Evolutionary conservation across 2,113 vertebrate genomes (phyloP), one percentile per base, ranked within the genome.

Genomic region (Leucopsar rothschildi): DNA sequence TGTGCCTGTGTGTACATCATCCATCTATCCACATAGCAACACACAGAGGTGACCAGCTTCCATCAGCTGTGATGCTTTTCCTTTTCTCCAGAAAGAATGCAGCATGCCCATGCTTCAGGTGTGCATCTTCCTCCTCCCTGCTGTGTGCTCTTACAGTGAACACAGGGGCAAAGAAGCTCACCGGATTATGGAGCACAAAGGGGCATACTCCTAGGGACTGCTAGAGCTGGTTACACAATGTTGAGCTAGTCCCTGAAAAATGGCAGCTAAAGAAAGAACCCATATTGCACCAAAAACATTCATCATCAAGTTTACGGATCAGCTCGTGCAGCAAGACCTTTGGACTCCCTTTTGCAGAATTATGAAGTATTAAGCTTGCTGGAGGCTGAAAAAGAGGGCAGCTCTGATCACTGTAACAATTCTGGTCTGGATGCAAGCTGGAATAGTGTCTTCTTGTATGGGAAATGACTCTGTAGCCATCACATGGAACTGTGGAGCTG

Each of bases 31-130:
- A 31, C 1, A 3, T 0, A 68, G 73, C 39, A 70, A 55, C 40
- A 59, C 0, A 0, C 39, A 71, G 39, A 63, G 31, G 39, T 50
- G 28, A 60, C 24, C 0, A 0, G 11, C 9, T 64, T 59, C 35
- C 53, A 42, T 45, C 61, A 86, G 35, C 55, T 44, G 61, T 11
- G 47, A 31, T 20, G 22, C 24, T 73, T 10, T 57, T 73, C 39
- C 47, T 65, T 42, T 71, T 75, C 21, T 70, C 27, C 47, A 49
- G 63, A 31, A 76, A 50, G 39, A 82, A 14, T 4, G 15, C 0
- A 5, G 22, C 31, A 45, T n/a, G 37, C 31, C 44, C 17, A 6
- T 49, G 47, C 21, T 86, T 40, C 60, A 81, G 42, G 59, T 25
- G 12, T 29, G 15, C 24, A 63, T 39, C 50, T 75, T 69, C 28